A percentile compares a stretch with the other conserved stretches of the same genome.
Conservation (phyloP, 1,140 invertebrate species). For the Drosophila quadrilineata region DNA sequence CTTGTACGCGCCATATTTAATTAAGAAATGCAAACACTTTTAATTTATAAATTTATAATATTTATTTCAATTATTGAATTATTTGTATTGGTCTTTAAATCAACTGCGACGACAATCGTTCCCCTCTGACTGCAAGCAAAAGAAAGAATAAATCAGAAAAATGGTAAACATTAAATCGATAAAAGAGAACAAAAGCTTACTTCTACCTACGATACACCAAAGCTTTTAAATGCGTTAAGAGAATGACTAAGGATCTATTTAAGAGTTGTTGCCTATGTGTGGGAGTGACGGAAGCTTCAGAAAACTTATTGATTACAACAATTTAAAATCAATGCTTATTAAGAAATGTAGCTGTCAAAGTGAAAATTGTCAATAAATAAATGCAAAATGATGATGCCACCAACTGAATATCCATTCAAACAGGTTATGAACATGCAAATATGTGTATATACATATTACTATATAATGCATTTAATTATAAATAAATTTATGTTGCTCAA, state of each 20-base stretch:
- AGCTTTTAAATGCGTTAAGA: conserved; percentile 18
- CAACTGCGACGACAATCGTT: conserved; percentile 13
- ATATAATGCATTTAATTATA: no score
- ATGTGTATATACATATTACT: neutral
- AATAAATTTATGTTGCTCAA: no score
- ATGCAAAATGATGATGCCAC: no score
- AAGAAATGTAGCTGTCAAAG: no score
- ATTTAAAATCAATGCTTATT: no score
- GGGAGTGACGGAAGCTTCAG: no score
- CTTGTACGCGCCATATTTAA: conserved; percentile 71
- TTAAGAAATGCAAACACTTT: conserved; percentile 19
- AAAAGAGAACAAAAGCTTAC: conserved; percentile 45
- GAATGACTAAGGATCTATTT: no score
- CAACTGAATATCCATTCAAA: no score
- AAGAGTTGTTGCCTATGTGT: no score
- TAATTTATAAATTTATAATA: neutral
- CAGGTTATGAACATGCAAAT: no score
- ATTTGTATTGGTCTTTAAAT: conserved; percentile 6
- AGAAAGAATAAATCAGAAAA: conserved; percentile 19
- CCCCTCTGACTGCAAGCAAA: conserved; percentile 57
- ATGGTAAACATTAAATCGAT: conserved; percentile 45
- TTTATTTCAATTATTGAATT: neutral
- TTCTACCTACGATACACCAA: neutral
- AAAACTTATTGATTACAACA: no score
- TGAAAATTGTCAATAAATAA: no score